Conservation (phyloP, 2,797 vertebrate species). For the Masticophis lateralis region DNA sequence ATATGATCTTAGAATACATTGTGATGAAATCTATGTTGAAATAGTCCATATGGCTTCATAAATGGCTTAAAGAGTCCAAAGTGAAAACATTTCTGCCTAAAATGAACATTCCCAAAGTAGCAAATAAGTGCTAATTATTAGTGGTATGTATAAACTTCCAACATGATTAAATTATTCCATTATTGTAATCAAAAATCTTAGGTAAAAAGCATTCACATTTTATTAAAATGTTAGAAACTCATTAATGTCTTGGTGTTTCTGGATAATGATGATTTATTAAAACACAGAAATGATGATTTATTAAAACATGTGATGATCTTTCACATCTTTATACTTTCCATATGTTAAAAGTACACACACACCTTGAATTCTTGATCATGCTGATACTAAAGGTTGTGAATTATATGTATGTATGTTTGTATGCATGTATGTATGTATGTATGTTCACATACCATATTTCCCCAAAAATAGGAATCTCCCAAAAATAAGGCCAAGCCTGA, state of each 20-base stretch:
- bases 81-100: not conserved
- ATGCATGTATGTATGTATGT: too few relatives aligned
- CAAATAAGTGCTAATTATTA: not conserved
- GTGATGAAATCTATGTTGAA: not conserved
- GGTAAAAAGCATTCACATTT: not conserved
- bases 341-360: not conserved
- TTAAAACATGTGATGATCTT: not conserved
- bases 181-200: not conserved
- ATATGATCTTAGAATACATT: not conserved
- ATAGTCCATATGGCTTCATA: not conserved
- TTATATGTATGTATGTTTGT: too few relatives aligned
- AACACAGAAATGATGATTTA: not conserved
- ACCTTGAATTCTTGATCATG: not conserved
- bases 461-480: too few relatives aligned
- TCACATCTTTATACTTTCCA: not conserved
- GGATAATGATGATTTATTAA: not conserved
- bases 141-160: not conserved
- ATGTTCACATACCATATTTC: too few relatives aligned
- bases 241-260: not conserved
- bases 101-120: not conserved
- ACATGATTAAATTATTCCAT: not conserved
- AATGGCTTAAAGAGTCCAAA: not conserved
- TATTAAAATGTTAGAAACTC: not conserved
- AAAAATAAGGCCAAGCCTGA: too few relatives aligned
- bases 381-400: not conserved